Conservation (phyloP, 2,113 vertebrate genomes). For the Ascaphus truei region DNA sequence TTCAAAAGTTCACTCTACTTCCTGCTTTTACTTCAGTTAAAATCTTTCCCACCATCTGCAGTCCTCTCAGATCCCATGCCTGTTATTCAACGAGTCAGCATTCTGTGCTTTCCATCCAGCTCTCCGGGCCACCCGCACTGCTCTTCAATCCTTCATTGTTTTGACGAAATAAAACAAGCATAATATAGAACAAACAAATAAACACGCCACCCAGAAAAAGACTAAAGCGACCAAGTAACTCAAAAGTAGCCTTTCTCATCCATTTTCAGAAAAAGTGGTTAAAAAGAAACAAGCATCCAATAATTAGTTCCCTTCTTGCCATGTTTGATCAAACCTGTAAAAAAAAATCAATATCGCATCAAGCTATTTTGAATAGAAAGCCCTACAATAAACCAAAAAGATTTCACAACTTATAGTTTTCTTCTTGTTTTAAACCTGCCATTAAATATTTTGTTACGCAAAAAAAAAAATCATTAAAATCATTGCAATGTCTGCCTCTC, state of each 20-base stretch:
- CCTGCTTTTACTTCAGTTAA: not conserved
- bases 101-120: not conserved
- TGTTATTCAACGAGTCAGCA: not conserved
- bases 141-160: not conserved
- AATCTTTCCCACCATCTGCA: conserved; percentile 14
- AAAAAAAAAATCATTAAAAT: too few relatives aligned
- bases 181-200: conserved; percentile 9
- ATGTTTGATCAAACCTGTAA: not conserved
- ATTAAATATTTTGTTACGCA: too few relatives aligned
- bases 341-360: too few relatives aligned
- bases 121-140: conserved; percentile 5
- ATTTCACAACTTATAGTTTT: too few relatives aligned
- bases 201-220: not conserved
- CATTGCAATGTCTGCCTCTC: too few relatives aligned
- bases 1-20: not conserved
- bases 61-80: not conserved
- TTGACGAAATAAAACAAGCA: not conserved
- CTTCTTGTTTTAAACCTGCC: too few relatives aligned
- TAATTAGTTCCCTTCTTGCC: not conserved
- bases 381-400: too few relatives aligned
- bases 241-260: not conserved
- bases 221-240: not conserved
- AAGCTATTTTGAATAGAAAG: too few relatives aligned
- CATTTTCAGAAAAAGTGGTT: not conserved
- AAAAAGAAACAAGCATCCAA: not conserved